phyloP scores from a whole-genome alignment of 1,140 invertebrate genomes.

The Drusus annulatus region DNA sequence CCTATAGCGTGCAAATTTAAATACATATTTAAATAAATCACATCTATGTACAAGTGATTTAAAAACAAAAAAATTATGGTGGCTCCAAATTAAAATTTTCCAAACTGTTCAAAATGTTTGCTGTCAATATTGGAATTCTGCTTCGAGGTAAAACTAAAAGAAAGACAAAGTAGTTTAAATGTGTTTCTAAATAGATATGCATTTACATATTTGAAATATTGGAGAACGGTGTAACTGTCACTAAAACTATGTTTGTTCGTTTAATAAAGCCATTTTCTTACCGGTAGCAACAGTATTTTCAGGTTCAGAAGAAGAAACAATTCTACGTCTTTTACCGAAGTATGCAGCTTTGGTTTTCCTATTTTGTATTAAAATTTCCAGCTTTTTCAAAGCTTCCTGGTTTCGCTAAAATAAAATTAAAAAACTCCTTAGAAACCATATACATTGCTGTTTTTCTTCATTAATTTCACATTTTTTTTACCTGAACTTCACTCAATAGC shows the following conservation, averaged over 20 bases:
- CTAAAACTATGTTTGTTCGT: not conserved
- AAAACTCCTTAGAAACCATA: not conserved
- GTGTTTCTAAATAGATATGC: too few relatives aligned
- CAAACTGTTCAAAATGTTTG: too few relatives aligned
- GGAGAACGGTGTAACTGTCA: not conserved
- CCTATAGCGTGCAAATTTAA: too few relatives aligned
- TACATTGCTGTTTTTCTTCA: not conserved
- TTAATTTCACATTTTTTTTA: too few relatives aligned
- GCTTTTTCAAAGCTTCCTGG: constrained; percentile 21
- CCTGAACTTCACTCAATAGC: too few relatives aligned
- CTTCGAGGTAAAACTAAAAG: not conserved
- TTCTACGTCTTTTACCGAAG: not conserved
- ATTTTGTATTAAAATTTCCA: constrained; percentile 41
- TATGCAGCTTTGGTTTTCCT: constrained; percentile 33
- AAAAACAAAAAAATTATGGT: too few relatives aligned
- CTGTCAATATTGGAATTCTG: too few relatives aligned
- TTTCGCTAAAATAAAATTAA: constrained; percentile 18
- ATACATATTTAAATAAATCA: too few relatives aligned
- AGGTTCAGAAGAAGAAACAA: not conserved
- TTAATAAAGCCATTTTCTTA: not conserved
- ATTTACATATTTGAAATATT: not conserved
- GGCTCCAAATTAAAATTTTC: too few relatives aligned
- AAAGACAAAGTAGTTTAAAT: not conserved
- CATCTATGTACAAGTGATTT: too few relatives aligned
- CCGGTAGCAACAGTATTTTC: not conserved